Evolutionary conservation across 2,888 invertebrate genomes (phyloP).

Genomic region (Polietes domitor): DNA sequence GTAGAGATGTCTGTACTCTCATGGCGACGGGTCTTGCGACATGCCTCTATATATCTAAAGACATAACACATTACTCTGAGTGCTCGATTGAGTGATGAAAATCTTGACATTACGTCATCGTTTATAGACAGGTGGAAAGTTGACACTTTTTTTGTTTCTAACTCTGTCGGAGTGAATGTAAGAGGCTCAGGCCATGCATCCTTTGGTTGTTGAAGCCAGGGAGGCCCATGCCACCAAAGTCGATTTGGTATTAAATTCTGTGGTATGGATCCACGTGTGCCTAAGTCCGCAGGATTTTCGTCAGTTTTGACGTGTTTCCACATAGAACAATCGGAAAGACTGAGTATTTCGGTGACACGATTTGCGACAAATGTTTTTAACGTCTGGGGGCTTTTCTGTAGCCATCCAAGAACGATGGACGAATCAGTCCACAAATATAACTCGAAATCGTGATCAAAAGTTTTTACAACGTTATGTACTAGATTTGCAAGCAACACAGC

Average conservation of each 20-base stretch:
- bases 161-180: neutral
- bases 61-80: slow-evolving; percentile 18
- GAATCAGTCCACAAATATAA: neutral
- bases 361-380: slow-evolving; percentile 27
- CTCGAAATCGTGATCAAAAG: neutral
- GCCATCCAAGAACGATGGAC: neutral
- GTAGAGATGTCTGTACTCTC: neutral
- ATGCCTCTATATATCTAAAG: too few relatives aligned
- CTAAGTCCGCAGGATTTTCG: slow-evolving; percentile 32
- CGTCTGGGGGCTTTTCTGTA: neutral
- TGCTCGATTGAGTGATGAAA: neutral
- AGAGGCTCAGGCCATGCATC: neutral
- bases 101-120: neutral
- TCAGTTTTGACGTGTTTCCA: slow-evolving; percentile 21
- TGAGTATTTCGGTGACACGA: neutral
- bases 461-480: neutral
- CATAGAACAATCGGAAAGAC: neutral
- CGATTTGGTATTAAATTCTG: slow-evolving; percentile 5
- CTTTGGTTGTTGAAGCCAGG: neutral
- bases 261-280: slow-evolving; percentile 15
- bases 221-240: slow-evolving; percentile 4
- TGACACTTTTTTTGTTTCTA: neutral
- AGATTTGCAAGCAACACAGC: slow-evolving; percentile 16
- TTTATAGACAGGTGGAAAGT: neutral
- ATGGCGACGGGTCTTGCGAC: too few relatives aligned